Base-by-base conservation (phyloP, 2,797 vertebrate genomes). In the Bovichtus variegatus region DNA sequence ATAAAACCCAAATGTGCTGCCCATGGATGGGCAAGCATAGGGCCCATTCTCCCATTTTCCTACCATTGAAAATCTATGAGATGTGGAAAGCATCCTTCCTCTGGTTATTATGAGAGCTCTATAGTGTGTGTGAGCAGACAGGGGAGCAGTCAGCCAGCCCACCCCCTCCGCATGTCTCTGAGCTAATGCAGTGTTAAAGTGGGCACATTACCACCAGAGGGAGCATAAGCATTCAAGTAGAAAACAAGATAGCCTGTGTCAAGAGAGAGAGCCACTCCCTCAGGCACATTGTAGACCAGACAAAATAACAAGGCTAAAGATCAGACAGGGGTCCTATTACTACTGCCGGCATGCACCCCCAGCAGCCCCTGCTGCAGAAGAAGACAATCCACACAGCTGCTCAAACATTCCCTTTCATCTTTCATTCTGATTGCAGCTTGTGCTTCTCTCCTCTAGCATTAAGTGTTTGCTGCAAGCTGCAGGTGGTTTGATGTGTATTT, bases 161-260 rank as follows among this genome's bases (percentile, higher is more conserved):
- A 73, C 85, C 89, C 90, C 82, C 74, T 84, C 85, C 34, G 29
- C 81, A 85, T 87, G 86, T 84, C 86, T 94, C 90, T 93, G 90
- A 87, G 67, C 90, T 94, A 94, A 93, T 94, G 92, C 92, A 89
- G 89, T 92, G 93, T 94, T 95, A 95, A 94, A 95, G 92, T 90
- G 93, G 92, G 91, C 90, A 92, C 91, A 94, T 95, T 95, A 94
- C 95, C 95, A 96, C 95, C 94, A 96, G 95, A 96, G 95, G 94
- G 95, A 96, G 95, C 93, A 95, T 94, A 94, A 95, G 93, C 92
- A 93, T 94, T 94, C 94, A 93, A 94, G 93, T 91, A 94, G 92
- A 95, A 95, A 95, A 94, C 92, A 94, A 95, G 92, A 91, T 83
- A 87, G 90, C 88, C 90, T 77, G 83, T 94, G 93, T 94, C 87